Percentiles rank a stretch among this genome's conserved stretches.
phyloP scores from a whole-genome alignment of 1,140 invertebrate species.

The Parapsyche elsis region DNA sequence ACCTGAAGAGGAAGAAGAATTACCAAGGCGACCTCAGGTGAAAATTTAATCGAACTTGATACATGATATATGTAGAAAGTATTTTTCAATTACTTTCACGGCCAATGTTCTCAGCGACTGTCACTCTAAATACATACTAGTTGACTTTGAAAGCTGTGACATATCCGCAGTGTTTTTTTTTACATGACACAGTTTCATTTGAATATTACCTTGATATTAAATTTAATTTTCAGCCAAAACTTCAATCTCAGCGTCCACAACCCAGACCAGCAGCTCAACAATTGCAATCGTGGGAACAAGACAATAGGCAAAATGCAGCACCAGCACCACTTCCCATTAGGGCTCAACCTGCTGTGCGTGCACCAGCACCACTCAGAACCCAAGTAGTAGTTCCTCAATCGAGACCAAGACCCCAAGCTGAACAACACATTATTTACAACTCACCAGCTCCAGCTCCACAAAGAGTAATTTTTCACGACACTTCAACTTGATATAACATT shows the following conservation, averaged over 20 bases:
- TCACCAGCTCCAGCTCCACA: constrained; percentile 36
- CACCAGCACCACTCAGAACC: constrained; percentile 52
- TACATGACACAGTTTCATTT: neutral
- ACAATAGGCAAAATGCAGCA: neutral
- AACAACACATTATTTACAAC: constrained; percentile 45
- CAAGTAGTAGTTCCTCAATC: constrained; percentile 8
- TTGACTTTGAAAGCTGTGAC: constrained; percentile 26
- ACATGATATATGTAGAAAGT: constrained; percentile 8
- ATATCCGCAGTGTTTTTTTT: neutral
- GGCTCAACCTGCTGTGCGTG: constrained; percentile 58
- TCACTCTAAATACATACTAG: constrained; percentile 1
- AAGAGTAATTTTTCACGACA: constrained; percentile 48
- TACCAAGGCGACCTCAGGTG: constrained; percentile 56
- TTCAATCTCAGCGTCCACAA: constrained; percentile 15
- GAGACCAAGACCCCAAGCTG: constrained; percentile 18
- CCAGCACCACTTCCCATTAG: constrained; percentile 56
- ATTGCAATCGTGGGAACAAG: constrained; percentile 33
- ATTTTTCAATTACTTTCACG: constrained; percentile 19
- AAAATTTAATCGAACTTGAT: neutral
- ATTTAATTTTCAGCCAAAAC: neutral
- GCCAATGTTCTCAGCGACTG: neutral
- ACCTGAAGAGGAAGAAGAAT: constrained; percentile 59
- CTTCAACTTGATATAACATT: too few species aligned
- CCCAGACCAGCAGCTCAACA: constrained; percentile 48
- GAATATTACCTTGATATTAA: constrained; percentile 8